phyloP scores from a whole-genome alignment of 2,113 vertebrate genomes.

The Daphoenositta chrysoptera region DNA sequence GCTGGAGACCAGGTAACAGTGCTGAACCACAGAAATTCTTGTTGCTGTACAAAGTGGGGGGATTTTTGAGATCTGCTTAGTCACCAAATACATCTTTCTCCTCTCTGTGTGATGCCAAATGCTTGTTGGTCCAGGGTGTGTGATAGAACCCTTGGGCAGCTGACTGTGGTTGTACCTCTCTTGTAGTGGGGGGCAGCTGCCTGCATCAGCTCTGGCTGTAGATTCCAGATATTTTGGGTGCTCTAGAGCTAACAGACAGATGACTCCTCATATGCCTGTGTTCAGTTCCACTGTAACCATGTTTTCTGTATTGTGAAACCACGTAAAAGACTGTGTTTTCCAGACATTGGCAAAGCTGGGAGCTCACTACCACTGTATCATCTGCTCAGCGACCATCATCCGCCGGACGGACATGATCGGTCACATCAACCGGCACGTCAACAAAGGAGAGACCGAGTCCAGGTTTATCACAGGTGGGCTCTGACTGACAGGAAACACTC shows the following conservation, averaged over 20 bases:
- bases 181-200: background rate
- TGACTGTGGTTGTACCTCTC: background rate
- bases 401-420: conserved; percentile 93
- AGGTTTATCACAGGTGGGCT: conserved; percentile 77
- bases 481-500: background rate
- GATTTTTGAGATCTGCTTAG: background rate
- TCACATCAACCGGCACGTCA: conserved; percentile 90
- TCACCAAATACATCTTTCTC: background rate
- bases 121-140: background rate
- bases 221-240: background rate
- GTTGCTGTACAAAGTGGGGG: background rate
- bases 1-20: conserved; percentile 80
- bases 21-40: background rate
- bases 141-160: background rate
- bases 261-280: background rate
- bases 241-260: background rate
- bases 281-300: background rate
- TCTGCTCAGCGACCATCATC: conserved; percentile 90
- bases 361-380: conserved; percentile 94
- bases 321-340: background rate
- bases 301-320: background rate
- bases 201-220: background rate
- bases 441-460: conserved; percentile 92
- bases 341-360: conserved; percentile 80
- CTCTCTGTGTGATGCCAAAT: background rate